Percentiles rank a stretch among this genome's conserved stretches.
phyloP scores from a whole-genome alignment of 1,140 invertebrate genomes.

The Geopemphigus sp. region DNA sequence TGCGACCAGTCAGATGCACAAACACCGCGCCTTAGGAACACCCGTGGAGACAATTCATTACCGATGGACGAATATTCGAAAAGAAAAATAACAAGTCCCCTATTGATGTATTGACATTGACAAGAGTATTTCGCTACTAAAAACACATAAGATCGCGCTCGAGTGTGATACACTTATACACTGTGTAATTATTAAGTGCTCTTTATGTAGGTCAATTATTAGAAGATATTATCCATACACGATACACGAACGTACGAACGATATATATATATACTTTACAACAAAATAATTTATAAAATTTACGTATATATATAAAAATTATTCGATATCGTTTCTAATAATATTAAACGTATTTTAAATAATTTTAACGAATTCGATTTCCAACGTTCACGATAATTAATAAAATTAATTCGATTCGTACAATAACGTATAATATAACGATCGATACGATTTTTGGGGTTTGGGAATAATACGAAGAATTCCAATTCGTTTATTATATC shows the following conservation, averaged over 20 bases:
- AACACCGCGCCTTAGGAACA: constrained; percentile 40
- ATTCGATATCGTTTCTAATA: background rate
- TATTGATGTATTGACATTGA: constrained; percentile 32
- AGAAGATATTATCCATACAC: constrained; percentile 6
- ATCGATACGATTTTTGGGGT: background rate
- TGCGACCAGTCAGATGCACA: constrained; percentile 27
- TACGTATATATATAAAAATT: background rate
- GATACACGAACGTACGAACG: background rate
- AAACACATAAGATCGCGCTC: constrained; percentile 13
- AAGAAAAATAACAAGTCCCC: constrained; percentile 34
- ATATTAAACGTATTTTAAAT: no score
- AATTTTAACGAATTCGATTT: no score
- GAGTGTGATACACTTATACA: background rate
- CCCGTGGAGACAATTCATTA: constrained; percentile 38
- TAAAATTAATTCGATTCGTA: no score
- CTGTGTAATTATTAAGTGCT: background rate
- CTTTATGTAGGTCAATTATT: constrained; percentile 12
- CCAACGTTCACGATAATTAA: no score
- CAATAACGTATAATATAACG: no score
- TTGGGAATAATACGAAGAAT: background rate
- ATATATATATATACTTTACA: background rate
- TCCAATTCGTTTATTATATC: background rate
- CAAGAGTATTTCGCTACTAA: constrained; percentile 16
- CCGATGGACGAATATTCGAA: background rate
- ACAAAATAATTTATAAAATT: background rate